These are phyloP conservation scores for Drosophila gunungcola DNA, from an alignment of 1,140 invertebrate genomes.

Conservation along the genomic window DNA sequence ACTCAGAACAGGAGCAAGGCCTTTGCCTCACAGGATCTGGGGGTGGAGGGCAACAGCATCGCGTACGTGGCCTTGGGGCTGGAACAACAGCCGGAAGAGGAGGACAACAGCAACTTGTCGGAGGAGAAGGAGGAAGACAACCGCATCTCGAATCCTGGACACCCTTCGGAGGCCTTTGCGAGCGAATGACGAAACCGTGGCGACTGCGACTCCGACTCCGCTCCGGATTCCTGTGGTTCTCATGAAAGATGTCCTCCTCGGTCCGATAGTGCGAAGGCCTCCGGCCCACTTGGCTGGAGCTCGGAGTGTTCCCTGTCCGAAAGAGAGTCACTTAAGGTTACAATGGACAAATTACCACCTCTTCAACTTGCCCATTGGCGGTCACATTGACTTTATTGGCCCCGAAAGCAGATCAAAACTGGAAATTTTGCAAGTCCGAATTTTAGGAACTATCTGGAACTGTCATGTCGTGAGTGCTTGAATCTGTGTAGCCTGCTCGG, in stretches of 20 bases:
- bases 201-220: slow-evolving; percentile 15
- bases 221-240: background rate
- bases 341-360: background rate
- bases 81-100: background rate
- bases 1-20: background rate
- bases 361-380: slow-evolving; percentile 51
- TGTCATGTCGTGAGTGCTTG: slow-evolving; percentile 9
- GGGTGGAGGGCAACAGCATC: background rate
- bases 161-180: background rate
- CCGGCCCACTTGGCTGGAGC: background rate
- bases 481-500: slow-evolving; percentile 4
- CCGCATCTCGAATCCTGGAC: background rate
- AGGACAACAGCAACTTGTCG: background rate
- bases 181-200: slow-evolving; percentile 32
- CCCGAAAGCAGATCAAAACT: slow-evolving; percentile 3
- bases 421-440: slow-evolving; percentile 21
- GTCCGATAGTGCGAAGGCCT: background rate
- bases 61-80: background rate
- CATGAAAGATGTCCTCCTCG: background rate
- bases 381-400: slow-evolving; percentile 34
- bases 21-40: background rate
- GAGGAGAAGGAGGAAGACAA: background rate
- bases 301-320: slow-evolving; percentile 8
- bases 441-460: slow-evolving; percentile 2
- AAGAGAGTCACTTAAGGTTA: background rate